Evolutionary conservation across 2,113 vertebrate species (phyloP).

Genomic region (Cottus gobio): DNA sequence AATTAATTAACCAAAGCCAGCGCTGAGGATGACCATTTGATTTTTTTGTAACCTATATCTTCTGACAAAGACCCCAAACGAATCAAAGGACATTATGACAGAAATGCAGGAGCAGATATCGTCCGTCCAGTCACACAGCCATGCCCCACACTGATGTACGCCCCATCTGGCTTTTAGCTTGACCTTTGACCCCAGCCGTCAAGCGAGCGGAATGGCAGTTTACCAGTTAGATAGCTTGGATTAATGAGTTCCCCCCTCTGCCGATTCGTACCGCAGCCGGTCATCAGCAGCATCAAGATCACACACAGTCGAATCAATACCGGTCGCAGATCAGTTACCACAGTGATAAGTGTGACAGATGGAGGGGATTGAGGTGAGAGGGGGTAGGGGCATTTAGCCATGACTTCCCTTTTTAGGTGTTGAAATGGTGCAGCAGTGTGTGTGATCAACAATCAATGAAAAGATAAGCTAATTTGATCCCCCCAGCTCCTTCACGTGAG

Average conservation of each 20-base stretch:
- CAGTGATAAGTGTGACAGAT: slow-evolving; percentile 50
- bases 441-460: slow-evolving; percentile 43
- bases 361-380: slow-evolving; percentile 30
- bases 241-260: slow-evolving; percentile 60
- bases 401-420: not conserved
- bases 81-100: not conserved
- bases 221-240: slow-evolving; percentile 47
- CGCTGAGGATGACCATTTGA: not conserved
- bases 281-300: slow-evolving; percentile 33
- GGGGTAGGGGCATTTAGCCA: slow-evolving; percentile 2
- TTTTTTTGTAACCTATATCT: not conserved
- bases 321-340: slow-evolving; percentile 31
- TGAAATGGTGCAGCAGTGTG: slow-evolving; percentile 1
- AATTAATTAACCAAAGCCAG: slow-evolving; percentile 11
- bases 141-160: slow-evolving; percentile 26
- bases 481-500: not conserved
- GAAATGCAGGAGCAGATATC: not conserved
- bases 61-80: not conserved
- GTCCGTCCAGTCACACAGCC: not conserved
- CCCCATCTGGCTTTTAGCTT: slow-evolving; percentile 59
- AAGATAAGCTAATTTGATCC: slow-evolving; percentile 35
- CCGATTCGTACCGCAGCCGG: slow-evolving; percentile 22
- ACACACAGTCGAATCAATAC: slow-evolving; percentile 61
- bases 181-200: slow-evolving; percentile 65
- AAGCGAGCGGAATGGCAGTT: slow-evolving; percentile 52